A percentile compares a stretch with the other conserved stretches of the same genome.
phyloP scores from a whole-genome alignment of 2,888 invertebrate genomes.

The Adineta ricciae region DNA sequence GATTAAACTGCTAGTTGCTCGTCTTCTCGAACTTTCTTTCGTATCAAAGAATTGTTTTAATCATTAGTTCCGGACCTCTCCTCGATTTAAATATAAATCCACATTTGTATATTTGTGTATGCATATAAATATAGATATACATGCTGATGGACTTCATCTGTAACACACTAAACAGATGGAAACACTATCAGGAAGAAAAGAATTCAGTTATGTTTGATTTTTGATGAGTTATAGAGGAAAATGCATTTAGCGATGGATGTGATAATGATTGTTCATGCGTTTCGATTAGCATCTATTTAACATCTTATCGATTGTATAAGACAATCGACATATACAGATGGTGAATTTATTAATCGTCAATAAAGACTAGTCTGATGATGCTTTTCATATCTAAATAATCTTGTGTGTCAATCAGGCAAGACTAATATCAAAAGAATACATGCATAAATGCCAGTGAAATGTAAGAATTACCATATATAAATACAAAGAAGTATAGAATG shows the following conservation, averaged over 20 bases:
- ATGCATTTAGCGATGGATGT: not conserved
- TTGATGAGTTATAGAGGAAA: not conserved
- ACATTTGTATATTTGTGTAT: not conserved
- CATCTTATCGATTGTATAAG: not conserved
- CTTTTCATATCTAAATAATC: not conserved
- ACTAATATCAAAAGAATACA: not conserved
- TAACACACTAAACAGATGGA: not conserved
- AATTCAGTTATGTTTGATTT: not conserved
- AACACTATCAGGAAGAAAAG: not conserved
- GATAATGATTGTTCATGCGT: not conserved
- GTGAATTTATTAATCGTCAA: not conserved
- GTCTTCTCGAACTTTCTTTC: not conserved
- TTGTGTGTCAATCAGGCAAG: not conserved
- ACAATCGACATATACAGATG: not conserved
- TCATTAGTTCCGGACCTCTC: not conserved
- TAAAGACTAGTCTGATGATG: not conserved
- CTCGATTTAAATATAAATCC: not conserved
- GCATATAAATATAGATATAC: not conserved
- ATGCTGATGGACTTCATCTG: not conserved
- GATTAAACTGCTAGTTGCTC: not conserved
- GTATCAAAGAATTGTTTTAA: not conserved
- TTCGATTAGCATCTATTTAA: conserved; percentile 1
- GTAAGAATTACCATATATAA: not conserved
- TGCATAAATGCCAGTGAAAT: not conserved
- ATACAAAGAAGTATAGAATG: not conserved